phyloP scores from a whole-genome alignment of 2,113 vertebrate genomes.

The Rhegmatorhina hoffmannsi region DNA sequence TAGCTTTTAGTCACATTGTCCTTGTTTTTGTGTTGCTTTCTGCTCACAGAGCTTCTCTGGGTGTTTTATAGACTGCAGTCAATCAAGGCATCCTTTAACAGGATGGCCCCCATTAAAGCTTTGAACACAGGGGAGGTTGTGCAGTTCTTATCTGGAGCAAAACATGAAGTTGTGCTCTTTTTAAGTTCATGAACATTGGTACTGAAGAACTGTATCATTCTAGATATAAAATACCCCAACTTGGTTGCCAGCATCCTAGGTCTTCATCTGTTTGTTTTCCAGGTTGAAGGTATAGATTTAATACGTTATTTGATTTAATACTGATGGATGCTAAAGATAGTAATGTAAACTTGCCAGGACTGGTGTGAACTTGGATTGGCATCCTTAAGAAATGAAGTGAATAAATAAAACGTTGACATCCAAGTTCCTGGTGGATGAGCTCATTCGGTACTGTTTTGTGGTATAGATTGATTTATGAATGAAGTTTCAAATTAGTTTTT shows the following conservation, averaged over 20 bases:
- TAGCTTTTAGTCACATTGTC: not conserved
- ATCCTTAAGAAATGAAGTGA: slow-evolving; percentile 7
- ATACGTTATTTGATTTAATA: not conserved
- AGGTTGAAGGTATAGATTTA: not conserved
- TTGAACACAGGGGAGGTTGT: not conserved
- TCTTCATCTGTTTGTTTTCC: not conserved
- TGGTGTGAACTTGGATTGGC: not conserved
- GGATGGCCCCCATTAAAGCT: not conserved
- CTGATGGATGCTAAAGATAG: not conserved
- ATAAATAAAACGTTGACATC: slow-evolving; percentile 49
- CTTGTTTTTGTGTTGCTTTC: not conserved
- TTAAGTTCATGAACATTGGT: not conserved
- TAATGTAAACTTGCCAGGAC: not conserved
- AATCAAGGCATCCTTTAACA: not conserved
- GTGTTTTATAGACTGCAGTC: not conserved
- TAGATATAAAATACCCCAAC: not conserved
- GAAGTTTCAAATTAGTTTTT: not conserved
- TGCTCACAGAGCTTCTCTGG: not conserved
- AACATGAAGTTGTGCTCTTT: not conserved
- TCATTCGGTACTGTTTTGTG: slow-evolving; percentile 28
- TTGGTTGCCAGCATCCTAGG: not conserved
- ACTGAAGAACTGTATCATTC: not conserved
- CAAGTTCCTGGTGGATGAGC: slow-evolving; percentile 14
- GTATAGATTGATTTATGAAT: slow-evolving; percentile 55
- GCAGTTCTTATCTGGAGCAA: not conserved